phyloP scores from a whole-genome alignment of 2,888 invertebrate genomes.

The Melitaea athalia region DNA sequence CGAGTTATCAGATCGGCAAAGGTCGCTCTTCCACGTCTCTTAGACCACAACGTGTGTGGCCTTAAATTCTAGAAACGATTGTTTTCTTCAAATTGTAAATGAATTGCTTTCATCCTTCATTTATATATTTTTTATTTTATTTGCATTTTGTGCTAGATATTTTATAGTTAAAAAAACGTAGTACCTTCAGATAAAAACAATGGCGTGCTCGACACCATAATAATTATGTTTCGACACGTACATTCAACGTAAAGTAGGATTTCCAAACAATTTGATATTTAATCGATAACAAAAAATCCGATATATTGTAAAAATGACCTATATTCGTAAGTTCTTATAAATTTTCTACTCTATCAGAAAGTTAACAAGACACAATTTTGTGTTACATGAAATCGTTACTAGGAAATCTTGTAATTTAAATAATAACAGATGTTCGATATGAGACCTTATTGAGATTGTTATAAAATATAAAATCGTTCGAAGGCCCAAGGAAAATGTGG shows the following conservation, averaged over 20 bases:
- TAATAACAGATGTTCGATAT: constrained; percentile 52
- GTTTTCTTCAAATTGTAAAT: no score
- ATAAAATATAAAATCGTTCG: constrained; percentile 66
- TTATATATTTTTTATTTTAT: no score
- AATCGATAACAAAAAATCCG: constrained; percentile 50
- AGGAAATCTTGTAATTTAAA: constrained; percentile 47
- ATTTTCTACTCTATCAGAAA: constrained; percentile 51
- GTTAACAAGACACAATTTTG: constrained; percentile 47
- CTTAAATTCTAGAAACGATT: no score
- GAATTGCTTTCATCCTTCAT: no score
- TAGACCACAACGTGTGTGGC: no score
- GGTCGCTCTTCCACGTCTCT: no score
- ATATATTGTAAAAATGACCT: constrained; percentile 53
- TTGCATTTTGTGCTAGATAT: not conserved
- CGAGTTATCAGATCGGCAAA: no score
- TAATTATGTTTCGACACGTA: constrained; percentile 25
- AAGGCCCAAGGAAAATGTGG: constrained; percentile 57
- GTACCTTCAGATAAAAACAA: constrained; percentile 7
- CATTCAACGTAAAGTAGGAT: constrained; percentile 48
- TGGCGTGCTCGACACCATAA: constrained; percentile 3
- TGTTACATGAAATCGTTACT: constrained; percentile 40
- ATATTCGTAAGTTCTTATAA: constrained; percentile 45
- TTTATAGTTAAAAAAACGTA: not conserved
- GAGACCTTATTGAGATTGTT: constrained; percentile 64
- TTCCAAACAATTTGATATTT: constrained; percentile 48